Conservation (phyloP, 2,888 invertebrate genomes). For the Bellardia bayeri region DNA sequence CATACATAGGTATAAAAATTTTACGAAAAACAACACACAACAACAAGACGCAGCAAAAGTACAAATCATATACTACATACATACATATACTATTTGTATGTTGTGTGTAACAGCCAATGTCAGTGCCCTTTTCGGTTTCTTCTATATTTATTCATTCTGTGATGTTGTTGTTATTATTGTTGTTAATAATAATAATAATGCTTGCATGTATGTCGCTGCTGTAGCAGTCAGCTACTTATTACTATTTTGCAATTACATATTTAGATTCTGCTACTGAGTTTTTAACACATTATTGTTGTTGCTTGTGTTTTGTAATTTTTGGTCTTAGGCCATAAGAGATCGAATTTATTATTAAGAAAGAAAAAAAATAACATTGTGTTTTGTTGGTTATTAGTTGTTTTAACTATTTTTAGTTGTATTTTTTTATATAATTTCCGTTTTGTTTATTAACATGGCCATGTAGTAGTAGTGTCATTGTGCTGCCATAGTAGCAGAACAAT, state of each 20-base stretch:
- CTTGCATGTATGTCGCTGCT: background rate
- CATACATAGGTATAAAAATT: background rate
- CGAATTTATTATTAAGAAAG: constrained; percentile 38
- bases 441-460: constrained; percentile 12
- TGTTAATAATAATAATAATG: constrained; percentile 40
- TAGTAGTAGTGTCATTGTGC: background rate
- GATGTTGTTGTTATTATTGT: constrained; percentile 22
- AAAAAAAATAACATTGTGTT: constrained; percentile 4
- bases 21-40: constrained; percentile 2
- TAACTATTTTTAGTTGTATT: constrained; percentile 53
- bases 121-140: constrained; percentile 70
- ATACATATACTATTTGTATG: background rate
- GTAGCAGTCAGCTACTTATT: constrained; percentile 21
- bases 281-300: background rate
- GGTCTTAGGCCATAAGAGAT: constrained; percentile 34
- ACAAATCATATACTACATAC: background rate
- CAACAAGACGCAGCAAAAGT: constrained; percentile 2
- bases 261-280: background rate
- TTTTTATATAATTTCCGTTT: constrained; percentile 60
- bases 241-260: constrained; percentile 33
- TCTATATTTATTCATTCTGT: constrained; percentile 45
- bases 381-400: constrained; percentile 33
- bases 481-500: background rate
- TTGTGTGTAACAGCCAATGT: constrained; percentile 55
- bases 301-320: background rate